These are phyloP conservation scores for Chaetoderma sp. DNA, from an alignment of 2,888 invertebrate genomes.

Conservation along the genomic window DNA sequence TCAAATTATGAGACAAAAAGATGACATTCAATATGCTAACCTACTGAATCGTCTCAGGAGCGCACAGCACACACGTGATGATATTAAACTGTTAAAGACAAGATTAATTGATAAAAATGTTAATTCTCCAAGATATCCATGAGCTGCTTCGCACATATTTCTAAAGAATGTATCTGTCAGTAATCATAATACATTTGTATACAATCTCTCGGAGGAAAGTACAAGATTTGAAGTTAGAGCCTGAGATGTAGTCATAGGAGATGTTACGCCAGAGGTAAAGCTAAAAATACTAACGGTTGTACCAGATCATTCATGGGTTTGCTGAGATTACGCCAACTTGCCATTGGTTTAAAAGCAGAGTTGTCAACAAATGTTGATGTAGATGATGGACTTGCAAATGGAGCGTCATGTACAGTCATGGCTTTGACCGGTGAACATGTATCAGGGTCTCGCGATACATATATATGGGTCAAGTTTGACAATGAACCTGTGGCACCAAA, in stretches of 20 bases:
- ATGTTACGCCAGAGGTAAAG: no score
- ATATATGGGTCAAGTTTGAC: slow-evolving; percentile 3
- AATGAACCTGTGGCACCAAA: neutral
- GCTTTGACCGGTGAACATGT: neutral
- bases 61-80: slow-evolving; percentile 1
- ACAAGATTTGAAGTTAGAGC: no score
- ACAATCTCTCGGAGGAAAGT: no score
- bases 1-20: slow-evolving; percentile 37
- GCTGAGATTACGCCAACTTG: neutral
- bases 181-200: no score
- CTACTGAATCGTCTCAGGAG: slow-evolving; percentile 3
- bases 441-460: no score
- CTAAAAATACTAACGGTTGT: no score
- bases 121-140: no score
- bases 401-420: neutral
- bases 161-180: neutral
- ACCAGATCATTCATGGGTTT: slow-evolving; percentile 2
- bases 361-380: neutral
- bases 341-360: neutral
- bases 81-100: neutral
- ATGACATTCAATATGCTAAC: neutral
- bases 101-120: no score
- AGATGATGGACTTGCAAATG: slow-evolving; percentile 10
- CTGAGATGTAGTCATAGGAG: no score
- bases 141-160: slow-evolving; percentile 2